Percentiles rank a stretch among this genome's conserved stretches.
phyloP scores from a whole-genome alignment of 2,797 vertebrate species.

The Poecilia wingei region DNA sequence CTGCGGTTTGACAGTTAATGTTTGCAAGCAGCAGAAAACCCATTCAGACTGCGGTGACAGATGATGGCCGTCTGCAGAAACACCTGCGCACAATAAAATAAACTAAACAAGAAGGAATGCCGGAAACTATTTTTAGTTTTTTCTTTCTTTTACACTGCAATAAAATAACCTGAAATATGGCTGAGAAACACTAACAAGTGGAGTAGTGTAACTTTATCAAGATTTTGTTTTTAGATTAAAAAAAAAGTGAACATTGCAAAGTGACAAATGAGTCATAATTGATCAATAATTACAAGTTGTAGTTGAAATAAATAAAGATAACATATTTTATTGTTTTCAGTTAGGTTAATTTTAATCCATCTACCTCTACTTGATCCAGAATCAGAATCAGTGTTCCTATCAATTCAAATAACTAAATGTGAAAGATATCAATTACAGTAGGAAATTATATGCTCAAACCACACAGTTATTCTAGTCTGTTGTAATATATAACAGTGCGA shows the following conservation, averaged over 20 bases:
- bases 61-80: conserved; percentile 37
- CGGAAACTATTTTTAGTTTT: conserved; percentile 6
- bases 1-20: conserved; percentile 25
- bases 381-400: not conserved
- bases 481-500: not conserved
- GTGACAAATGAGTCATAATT: not conserved
- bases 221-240: not conserved
- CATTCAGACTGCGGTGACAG: conserved; percentile 21
- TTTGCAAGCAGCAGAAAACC: conserved; percentile 34
- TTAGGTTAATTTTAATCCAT: not conserved
- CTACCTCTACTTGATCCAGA: not conserved
- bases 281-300: not conserved
- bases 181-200: not conserved
- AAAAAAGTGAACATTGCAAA: not conserved
- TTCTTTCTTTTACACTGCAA: not conserved
- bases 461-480: not conserved
- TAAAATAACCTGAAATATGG: not conserved
- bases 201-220: not conserved
- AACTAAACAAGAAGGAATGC: conserved; percentile 12
- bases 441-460: not conserved
- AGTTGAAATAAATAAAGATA: not conserved
- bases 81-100: conserved; percentile 36
- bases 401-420: not conserved
- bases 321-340: not conserved
- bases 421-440: not conserved